Percentiles rank a stretch among this genome's conserved stretches.
These are phyloP conservation scores for Falco peregrinus DNA, from an alignment of 2,797 vertebrate genomes.

Conservation along the genomic window DNA sequence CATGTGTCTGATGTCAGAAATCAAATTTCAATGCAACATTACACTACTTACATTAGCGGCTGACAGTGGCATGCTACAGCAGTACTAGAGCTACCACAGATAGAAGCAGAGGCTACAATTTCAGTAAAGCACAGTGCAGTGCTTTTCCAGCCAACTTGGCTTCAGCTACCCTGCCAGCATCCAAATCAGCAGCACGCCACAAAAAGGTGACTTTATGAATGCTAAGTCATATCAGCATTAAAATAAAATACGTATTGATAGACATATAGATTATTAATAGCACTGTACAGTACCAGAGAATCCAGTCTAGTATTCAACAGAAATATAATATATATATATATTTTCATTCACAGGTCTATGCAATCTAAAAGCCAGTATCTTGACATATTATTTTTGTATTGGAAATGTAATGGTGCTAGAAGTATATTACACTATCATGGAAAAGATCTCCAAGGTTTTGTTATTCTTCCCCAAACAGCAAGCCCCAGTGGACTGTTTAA, in stretches of 20 bases:
- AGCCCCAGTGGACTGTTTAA: background rate
- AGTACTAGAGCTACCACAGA: background rate
- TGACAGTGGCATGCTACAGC: background rate
- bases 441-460: background rate
- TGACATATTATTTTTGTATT: background rate
- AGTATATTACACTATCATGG: background rate
- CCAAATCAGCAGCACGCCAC: background rate
- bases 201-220: background rate
- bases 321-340: background rate
- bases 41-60: background rate
- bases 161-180: background rate
- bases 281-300: background rate
- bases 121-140: background rate
- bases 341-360: background rate
- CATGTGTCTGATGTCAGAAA: background rate
- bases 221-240: background rate
- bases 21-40: background rate
- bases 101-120: background rate
- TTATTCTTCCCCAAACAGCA: background rate
- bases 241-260: background rate
- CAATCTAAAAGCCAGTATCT: background rate
- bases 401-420: background rate
- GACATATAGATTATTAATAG: background rate
- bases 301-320: background rate
- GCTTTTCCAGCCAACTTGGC: background rate